Conservation (phyloP, 2,888 invertebrate species). For the Oligia strigilis region DNA sequence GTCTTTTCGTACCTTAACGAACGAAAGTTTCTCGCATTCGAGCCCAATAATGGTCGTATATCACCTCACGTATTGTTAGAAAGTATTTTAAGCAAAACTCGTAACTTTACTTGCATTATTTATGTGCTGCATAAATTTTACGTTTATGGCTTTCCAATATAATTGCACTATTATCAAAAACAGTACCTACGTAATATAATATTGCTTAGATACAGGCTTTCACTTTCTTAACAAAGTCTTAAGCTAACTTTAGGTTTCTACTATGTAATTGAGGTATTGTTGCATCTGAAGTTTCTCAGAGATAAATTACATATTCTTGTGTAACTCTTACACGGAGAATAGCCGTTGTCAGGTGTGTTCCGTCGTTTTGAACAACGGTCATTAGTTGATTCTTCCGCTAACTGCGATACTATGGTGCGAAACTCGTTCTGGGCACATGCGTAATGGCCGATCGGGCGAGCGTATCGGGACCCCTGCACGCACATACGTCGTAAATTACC, state of each 20-base stretch:
- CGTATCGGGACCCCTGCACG: slow-evolving; percentile 73
- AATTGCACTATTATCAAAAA: slow-evolving; percentile 67
- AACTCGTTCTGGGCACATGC: slow-evolving; percentile 77
- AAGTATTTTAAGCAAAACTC: slow-evolving; percentile 75
- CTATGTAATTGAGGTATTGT: slow-evolving; percentile 45
- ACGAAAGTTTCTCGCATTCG: slow-evolving; percentile 73
- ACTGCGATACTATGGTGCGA: slow-evolving; percentile 62
- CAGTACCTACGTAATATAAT: slow-evolving; percentile 50
- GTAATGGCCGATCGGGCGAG: slow-evolving; percentile 80
- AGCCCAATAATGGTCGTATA: slow-evolving; percentile 73
- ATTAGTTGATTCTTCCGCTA: slow-evolving; percentile 72
- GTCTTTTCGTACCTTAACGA: slow-evolving; percentile 68
- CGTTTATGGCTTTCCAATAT: slow-evolving; percentile 59
- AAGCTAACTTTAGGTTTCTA: slow-evolving; percentile 46
- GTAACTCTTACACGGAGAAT: slow-evolving; percentile 61
- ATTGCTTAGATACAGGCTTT: slow-evolving; percentile 60
- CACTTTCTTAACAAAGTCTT: slow-evolving; percentile 60
- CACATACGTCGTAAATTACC: slow-evolving; percentile 69
- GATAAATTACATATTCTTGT: slow-evolving; percentile 51
- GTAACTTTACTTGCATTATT: slow-evolving; percentile 66
- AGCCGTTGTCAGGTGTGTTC: slow-evolving; percentile 63
- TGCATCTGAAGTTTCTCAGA: slow-evolving; percentile 40
- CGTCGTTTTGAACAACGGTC: slow-evolving; percentile 68
- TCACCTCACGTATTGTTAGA: slow-evolving; percentile 79
- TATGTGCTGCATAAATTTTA: slow-evolving; percentile 65